Evolutionary conservation across 2,113 vertebrate species (phyloP).

Genomic region (Paratilapia polleni): DNA sequence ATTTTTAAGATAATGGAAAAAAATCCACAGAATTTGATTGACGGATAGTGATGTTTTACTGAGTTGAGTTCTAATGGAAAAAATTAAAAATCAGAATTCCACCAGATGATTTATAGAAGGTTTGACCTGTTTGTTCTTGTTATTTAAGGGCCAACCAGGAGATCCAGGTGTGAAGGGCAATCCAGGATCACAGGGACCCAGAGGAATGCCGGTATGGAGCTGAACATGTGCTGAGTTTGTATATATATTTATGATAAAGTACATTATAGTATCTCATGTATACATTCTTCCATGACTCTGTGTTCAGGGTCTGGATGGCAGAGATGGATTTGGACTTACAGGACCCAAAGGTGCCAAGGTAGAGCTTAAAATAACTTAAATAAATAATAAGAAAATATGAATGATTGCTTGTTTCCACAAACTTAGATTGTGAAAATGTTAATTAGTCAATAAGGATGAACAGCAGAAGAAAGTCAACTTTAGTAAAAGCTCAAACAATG

Average conservation of each 20-base stretch:
- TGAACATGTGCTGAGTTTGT: no score
- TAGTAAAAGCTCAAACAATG: background rate
- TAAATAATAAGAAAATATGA: background rate
- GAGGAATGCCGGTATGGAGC: constrained; percentile 81
- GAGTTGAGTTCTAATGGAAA: no score
- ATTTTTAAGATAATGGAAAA: no score
- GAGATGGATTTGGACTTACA: constrained; percentile 54
- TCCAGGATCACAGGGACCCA: constrained; percentile 74
- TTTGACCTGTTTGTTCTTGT: background rate
- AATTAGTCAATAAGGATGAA: background rate
- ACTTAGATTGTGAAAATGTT: background rate
- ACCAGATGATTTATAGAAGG: background rate
- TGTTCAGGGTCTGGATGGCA: constrained; percentile 62
- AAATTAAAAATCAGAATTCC: no score
- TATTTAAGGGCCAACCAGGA: constrained; percentile 84
- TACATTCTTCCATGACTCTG: background rate
- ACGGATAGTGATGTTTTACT: no score
- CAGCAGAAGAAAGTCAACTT: no score
- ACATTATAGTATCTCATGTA: no score
- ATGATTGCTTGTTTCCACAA: no score
- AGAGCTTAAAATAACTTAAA: background rate
- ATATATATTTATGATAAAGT: no score
- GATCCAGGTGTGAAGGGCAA: constrained; percentile 77
- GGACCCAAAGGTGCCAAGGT: constrained; percentile 54
- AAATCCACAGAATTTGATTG: no score